phyloP scores from a whole-genome alignment of 2,113 vertebrate genomes.

The Arenaria interpres region DNA sequence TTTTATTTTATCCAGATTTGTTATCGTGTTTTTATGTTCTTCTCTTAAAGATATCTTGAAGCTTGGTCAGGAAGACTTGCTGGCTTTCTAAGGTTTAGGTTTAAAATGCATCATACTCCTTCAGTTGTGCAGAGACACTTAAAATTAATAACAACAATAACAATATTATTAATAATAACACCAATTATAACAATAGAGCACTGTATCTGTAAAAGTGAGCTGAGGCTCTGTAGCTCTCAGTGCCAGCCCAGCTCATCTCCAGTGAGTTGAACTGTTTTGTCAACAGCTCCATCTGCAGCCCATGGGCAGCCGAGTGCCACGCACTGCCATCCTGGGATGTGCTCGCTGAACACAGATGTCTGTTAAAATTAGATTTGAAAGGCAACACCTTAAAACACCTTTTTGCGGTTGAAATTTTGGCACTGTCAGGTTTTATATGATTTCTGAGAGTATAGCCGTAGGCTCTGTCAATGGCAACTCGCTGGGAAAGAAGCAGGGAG shows the following conservation, averaged over 20 bases:
- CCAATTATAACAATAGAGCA: neutral
- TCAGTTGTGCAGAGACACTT: neutral
- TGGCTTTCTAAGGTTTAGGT: neutral
- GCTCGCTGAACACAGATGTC: constrained; percentile 44
- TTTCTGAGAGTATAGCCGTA: constrained; percentile 67
- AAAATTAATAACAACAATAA: neutral
- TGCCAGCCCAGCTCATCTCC: neutral
- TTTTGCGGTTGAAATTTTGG: constrained; percentile 67
- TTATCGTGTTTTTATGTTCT: neutral
- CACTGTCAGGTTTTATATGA: constrained; percentile 70
- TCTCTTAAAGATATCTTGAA: neutral
- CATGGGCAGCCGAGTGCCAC: constrained; percentile 45
- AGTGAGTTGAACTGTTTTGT: constrained; percentile 62
- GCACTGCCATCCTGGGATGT: neutral
- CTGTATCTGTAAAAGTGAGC: neutral
- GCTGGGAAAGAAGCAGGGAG: constrained; percentile 2
- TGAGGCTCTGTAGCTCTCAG: neutral
- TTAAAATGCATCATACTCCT: fast-evolving
- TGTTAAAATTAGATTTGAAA: constrained; percentile 70
- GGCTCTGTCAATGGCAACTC: constrained; percentile 64
- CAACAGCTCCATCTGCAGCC: constrained; percentile 82
- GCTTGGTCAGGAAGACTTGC: neutral
- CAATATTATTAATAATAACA: fast-evolving
- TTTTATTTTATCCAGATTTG: neutral
- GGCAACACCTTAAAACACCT: constrained; percentile 58